Evolutionary conservation across 1,140 invertebrate species (phyloP).

Genomic region (Pseudomyrmex flavicornis): DNA sequence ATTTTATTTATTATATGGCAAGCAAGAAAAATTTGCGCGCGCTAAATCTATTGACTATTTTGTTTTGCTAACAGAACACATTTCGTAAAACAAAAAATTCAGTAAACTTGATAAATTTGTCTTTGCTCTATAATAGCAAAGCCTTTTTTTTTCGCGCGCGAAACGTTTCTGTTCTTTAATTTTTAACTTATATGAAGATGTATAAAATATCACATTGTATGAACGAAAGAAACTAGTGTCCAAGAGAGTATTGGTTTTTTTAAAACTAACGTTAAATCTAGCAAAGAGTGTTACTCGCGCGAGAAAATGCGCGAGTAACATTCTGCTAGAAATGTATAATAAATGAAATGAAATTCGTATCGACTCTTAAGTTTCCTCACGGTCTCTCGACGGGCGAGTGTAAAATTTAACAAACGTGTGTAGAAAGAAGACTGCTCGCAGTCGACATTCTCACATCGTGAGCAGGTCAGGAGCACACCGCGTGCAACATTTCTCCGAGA

Average conservation of each 20-base stretch:
- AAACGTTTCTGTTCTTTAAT: no score
- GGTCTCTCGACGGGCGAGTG: neutral
- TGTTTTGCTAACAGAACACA: no score
- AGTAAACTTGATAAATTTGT: no score
- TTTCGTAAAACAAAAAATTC: no score
- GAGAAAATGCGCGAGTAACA: neutral
- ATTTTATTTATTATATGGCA: no score
- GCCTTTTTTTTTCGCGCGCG: no score
- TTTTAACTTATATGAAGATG: no score
- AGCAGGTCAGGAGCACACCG: constrained; percentile 43
- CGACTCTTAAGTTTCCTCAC: constrained; percentile 27
- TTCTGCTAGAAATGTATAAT: constrained; percentile 16
- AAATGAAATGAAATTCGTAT: constrained; percentile 56
- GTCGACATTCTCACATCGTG: constrained; percentile 56
- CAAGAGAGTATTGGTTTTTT: neutral
- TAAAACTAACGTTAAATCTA: neutral
- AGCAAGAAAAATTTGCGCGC: no score
- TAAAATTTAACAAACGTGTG: constrained; percentile 44
- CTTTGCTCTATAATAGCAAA: no score
- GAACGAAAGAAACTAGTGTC: no score
- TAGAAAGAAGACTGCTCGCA: constrained; percentile 37
- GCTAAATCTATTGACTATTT: no score
- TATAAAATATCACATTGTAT: no score
- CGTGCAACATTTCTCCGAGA: constrained; percentile 57
- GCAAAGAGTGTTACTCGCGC: neutral